Base-by-base conservation (phyloP, 1,140 invertebrate genomes). In the Diabrotica virgifera region DNA sequence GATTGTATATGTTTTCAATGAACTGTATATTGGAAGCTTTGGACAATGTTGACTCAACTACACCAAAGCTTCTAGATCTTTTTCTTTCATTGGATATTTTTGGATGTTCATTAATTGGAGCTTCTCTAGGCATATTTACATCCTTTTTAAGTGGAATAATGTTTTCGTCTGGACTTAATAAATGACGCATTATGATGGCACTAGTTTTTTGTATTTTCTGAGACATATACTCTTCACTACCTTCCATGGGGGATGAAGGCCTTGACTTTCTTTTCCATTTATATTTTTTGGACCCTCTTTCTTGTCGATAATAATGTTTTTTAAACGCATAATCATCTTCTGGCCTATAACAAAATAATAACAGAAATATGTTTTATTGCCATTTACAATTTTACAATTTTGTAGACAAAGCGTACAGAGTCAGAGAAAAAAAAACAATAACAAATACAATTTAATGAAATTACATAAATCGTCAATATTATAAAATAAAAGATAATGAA, bases 181-280 rank as follows among this genome's bases (percentile, higher is more conserved):
- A 61, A 35, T 72, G 70, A 51, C 70, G 66, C 67, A 74, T 76
- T 58, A 76, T 73, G 55, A 73, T 69, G 36, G 73, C 72, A 64
- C 73, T 75, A 14, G 69, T 73, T 62, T 75, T 57, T 68, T 72
- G 52, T 36, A 76, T 75, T 65, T 76, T 72, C 6, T 62, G 60
- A 35, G 61, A 63, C 40, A 67, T 74, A 57, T 71, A 74, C 60
- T 76, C 75, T 59, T 76, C 75, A 65, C 63, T 72, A 7, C 75
- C 75, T 14, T 68, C 65, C 46, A 72, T 60, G 11, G 75, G 75
- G 40, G 73, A 73, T 36, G 52, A 7, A 24, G 73, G 53, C 40
- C 68, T 58, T 9, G 59, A 62, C 55, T 14, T 35, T 55, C 10
- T 55, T 55, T 36, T 35, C 10, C 5, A 24, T 10, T 55, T 10